These are phyloP conservation scores for Melieria crassipennis DNA, from an alignment of 2,888 invertebrate genomes.

Conservation along the genomic window DNA sequence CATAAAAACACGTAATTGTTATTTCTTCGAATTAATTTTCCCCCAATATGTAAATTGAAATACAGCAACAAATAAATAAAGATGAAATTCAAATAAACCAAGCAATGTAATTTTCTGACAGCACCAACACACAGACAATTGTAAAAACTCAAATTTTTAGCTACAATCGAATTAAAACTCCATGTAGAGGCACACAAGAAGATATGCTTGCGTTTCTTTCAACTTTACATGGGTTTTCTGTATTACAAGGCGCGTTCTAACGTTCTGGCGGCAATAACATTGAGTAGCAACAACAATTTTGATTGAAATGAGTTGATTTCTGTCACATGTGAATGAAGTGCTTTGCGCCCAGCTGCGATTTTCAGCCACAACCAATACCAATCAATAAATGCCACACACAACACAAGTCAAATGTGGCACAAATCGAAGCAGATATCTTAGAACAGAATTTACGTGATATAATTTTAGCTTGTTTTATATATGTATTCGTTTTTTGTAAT, in stretches of 20 bases:
- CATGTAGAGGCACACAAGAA: neutral
- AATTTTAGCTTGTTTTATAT: conserved; percentile 20
- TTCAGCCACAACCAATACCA: neutral
- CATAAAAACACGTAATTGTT: no score
- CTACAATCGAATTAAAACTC: neutral
- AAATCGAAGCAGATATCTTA: neutral
- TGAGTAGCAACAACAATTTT: no score
- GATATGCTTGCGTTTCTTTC: neutral
- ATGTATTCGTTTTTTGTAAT: neutral
- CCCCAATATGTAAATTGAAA: no score
- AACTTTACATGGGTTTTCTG: neutral
- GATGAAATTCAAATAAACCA: conserved; percentile 14
- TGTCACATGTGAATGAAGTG: no score
- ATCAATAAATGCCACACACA: neutral
- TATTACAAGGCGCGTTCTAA: neutral
- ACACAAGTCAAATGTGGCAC: neutral
- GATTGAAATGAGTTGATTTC: no score
- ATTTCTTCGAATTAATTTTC: no score
- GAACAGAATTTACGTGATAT: conserved; percentile 15
- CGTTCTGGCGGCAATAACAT: no score
- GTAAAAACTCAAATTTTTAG: neutral
- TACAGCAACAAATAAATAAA: conserved; percentile 21
- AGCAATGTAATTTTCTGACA: neutral
- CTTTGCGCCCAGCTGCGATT: no score
- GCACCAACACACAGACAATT: no score